phyloP scores from a whole-genome alignment of 2,113 vertebrate genomes.

The Dasyornis broadbenti region DNA sequence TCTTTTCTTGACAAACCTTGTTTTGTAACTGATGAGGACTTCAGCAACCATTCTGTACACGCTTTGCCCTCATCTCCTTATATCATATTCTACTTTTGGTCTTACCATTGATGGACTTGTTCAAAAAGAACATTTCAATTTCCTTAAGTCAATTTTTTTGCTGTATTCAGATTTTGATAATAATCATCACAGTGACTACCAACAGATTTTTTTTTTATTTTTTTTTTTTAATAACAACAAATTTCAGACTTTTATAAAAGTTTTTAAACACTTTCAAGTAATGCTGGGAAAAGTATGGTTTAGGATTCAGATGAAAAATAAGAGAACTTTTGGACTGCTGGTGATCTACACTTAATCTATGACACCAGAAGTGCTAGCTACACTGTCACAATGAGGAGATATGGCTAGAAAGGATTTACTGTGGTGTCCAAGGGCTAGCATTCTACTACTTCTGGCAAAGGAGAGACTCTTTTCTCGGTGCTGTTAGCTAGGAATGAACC shows the following conservation, averaged over 20 bases:
- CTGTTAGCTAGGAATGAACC: background rate
- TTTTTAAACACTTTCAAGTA: background rate
- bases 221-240: background rate
- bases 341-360: background rate
- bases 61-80: background rate
- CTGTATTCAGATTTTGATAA: background rate
- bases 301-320: background rate
- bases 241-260: background rate
- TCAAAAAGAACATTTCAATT: background rate
- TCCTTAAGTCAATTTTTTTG: background rate
- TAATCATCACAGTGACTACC: background rate
- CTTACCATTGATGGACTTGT: background rate
- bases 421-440: background rate
- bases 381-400: background rate
- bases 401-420: background rate
- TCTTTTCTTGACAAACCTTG: background rate
- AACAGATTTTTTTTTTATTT: background rate
- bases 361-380: background rate
- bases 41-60: background rate
- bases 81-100: background rate
- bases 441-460: background rate
- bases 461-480: background rate
- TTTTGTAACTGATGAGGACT: background rate
- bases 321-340: background rate
- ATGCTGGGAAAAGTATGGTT: background rate